Evolutionary conservation across 2,113 vertebrate genomes (phyloP).

Genomic region (Sinocyclocheilus maitianheensis): DNA sequence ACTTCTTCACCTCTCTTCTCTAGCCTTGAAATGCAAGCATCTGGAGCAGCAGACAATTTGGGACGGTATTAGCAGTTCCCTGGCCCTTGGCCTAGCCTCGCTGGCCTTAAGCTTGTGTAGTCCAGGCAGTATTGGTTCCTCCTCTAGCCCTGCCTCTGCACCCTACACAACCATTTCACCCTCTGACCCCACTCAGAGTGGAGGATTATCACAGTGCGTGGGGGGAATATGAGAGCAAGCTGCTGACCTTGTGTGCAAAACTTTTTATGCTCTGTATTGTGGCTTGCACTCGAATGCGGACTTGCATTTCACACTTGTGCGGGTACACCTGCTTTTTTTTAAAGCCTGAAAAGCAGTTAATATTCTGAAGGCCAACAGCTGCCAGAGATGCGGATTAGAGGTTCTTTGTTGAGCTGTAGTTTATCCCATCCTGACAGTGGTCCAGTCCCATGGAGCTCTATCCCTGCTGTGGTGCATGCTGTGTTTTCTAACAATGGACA

Average conservation of each 20-base stretch:
- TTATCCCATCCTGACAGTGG: constrained; percentile 40
- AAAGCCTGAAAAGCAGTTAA: background rate
- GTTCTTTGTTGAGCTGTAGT: constrained; percentile 32
- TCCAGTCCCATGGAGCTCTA: constrained; percentile 10
- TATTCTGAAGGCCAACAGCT: constrained; percentile 36
- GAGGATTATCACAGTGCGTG: constrained; percentile 42
- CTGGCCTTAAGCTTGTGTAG: constrained; percentile 61
- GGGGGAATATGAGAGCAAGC: constrained; percentile 43
- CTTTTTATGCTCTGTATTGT: background rate
- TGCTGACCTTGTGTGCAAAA: constrained; percentile 18
- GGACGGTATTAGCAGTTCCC: constrained; percentile 65
- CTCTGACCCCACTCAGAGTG: constrained; percentile 50
- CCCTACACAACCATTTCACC: constrained; percentile 36
- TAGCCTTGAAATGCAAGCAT: constrained; percentile 58
- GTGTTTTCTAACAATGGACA: constrained; percentile 30
- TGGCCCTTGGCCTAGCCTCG: constrained; percentile 61
- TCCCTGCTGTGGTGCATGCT: constrained; percentile 9
- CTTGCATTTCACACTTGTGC: constrained; percentile 8
- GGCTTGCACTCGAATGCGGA: background rate
- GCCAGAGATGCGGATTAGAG: constrained; percentile 19
- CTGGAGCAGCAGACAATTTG: constrained; percentile 71
- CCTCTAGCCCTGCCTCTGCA: constrained; percentile 9
- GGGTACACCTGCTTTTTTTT: background rate
- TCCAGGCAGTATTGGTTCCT: constrained; percentile 38
- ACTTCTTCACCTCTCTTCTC: constrained; percentile 63